These are phyloP conservation scores for Odiellus spinosus DNA, from an alignment of 2,888 invertebrate genomes.

Conservation along the genomic window DNA sequence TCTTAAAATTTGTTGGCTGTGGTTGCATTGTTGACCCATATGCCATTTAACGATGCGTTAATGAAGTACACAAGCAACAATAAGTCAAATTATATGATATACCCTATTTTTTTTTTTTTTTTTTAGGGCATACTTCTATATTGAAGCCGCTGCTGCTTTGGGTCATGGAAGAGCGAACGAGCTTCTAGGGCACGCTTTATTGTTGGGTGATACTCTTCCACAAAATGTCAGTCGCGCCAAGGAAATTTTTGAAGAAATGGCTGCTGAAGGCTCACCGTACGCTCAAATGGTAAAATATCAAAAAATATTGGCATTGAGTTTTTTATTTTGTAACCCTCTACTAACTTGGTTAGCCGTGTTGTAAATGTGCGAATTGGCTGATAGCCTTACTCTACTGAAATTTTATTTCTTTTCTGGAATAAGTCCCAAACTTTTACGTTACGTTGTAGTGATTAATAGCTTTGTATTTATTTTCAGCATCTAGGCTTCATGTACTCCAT, in stretches of 20 bases:
- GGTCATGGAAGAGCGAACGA: slow-evolving; percentile 69
- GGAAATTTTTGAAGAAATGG: slow-evolving; percentile 55
- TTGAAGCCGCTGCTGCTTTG: slow-evolving; percentile 59
- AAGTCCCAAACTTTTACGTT: too few species aligned
- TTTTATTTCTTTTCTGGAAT: too few species aligned
- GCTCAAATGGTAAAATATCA: slow-evolving; percentile 61
- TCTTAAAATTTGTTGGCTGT: too few species aligned
- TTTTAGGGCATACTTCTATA: slow-evolving; percentile 47
- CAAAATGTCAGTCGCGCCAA: slow-evolving; percentile 60
- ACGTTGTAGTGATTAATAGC: too few species aligned
- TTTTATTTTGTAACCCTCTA: slow-evolving; percentile 1
- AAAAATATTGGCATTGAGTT: not conserved
- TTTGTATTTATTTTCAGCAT: slow-evolving; percentile 10
- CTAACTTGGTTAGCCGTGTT: too few species aligned
- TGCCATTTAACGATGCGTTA: too few species aligned
- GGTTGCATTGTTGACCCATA: too few species aligned
- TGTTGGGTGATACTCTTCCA: slow-evolving; percentile 63
- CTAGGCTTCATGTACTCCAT: slow-evolving; percentile 48
- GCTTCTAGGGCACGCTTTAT: slow-evolving; percentile 68
- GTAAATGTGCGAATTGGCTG: too few species aligned
- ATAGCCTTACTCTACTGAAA: too few species aligned
- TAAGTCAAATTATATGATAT: too few species aligned
- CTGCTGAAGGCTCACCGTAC: slow-evolving; percentile 59
- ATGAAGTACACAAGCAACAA: too few species aligned
- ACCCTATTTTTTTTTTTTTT: too few species aligned